Conservation (phyloP, 2,888 invertebrate species). For the Dolichomitus sp. region DNA sequence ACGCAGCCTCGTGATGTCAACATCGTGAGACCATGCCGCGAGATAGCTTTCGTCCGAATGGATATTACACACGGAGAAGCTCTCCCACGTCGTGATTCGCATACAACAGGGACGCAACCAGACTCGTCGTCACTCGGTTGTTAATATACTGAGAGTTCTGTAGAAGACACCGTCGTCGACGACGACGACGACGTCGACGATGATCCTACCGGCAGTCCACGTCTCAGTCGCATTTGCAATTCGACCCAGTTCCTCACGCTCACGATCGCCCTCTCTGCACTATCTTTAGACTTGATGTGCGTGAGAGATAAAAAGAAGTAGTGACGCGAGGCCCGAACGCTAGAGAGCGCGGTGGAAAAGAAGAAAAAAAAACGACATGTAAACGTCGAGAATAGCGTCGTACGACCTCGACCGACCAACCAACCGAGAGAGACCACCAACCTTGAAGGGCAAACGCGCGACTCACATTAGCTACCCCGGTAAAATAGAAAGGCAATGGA, state of each 20-base stretch:
- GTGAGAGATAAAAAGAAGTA: slow-evolving; percentile 59
- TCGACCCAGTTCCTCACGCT: slow-evolving; percentile 64
- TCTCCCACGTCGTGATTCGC: slow-evolving; percentile 5
- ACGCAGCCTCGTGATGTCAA: slow-evolving; percentile 29
- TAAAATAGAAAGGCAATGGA: slow-evolving; percentile 23
- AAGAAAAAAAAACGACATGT: slow-evolving; percentile 1
- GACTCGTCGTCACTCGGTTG: slow-evolving; percentile 18
- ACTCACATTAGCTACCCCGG: slow-evolving; percentile 5
- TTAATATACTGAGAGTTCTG: slow-evolving; percentile 22
- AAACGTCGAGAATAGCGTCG: slow-evolving; percentile 38
- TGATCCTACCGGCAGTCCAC: slow-evolving; percentile 19
- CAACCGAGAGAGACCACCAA: slow-evolving; percentile 20
- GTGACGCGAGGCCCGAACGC: slow-evolving; percentile 17
- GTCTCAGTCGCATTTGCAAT: slow-evolving; percentile 57
- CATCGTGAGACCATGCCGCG: slow-evolving; percentile 4
- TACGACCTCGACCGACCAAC: slow-evolving; percentile 46
- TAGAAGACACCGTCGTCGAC: slow-evolving; percentile 9
- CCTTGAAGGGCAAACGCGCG: slow-evolving; percentile 49
- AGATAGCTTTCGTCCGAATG: slow-evolving; percentile 8
- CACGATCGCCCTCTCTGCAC: slow-evolving; percentile 52
- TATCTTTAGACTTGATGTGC: slow-evolving; percentile 62
- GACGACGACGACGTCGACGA: slow-evolving; percentile 14
- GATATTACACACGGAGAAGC: background rate
- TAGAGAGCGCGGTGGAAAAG: slow-evolving; percentile 13
- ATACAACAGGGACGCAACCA: slow-evolving; percentile 14